Base-by-base conservation (phyloP, 2,797 vertebrate species). In the Hippopotamyrus pictus region DNA sequence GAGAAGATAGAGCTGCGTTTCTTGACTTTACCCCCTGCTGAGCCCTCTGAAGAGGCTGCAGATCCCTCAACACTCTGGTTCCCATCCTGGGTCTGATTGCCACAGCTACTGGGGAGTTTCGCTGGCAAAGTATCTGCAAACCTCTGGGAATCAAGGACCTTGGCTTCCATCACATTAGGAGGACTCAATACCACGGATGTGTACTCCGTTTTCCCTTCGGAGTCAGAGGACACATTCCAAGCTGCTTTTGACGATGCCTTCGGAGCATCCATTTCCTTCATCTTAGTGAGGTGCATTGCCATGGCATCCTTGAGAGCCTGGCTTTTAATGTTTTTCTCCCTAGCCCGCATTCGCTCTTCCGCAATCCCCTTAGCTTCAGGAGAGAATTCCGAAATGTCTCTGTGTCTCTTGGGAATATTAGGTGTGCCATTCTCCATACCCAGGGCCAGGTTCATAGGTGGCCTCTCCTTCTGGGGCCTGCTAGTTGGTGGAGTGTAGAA, bases 1-100 rank as follows among this genome's bases (percentile, higher is more conserved):
- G 98, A 99, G 95, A 99, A 99, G 65, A 99, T 96, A 0, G 98
- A 99, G 54, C 95, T 96, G 17, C 97, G 96, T 90, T 99, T 99
- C 93, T 99, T 99, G 94, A 96, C 98, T 93, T 98, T 99, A 5
- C 97, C 95, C 0, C 96, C 92, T 0, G 94, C 93, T 8, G 98
- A 99, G 89, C 97, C 96, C 51, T 98, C 98, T 0, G 98, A 99
- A 0, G 98, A 99, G 0, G 97, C 97, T 73, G 96, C 95, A 0
- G 98, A 99, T 76, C 97, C 97, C 54, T 99, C 98, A 25, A 95
- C 93, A 5, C 93, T 94, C n/a, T 17, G 87, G 46, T 22, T 87
- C 4, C 97, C 97, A 54, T 99, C 98, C n/a, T 95, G 94, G 0
- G 96, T 97, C 90, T 96, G 97, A 89, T 94, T 97, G 90, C 95